Conservation (phyloP, 2,113 vertebrate genomes). For the Strigops habroptila region DNA sequence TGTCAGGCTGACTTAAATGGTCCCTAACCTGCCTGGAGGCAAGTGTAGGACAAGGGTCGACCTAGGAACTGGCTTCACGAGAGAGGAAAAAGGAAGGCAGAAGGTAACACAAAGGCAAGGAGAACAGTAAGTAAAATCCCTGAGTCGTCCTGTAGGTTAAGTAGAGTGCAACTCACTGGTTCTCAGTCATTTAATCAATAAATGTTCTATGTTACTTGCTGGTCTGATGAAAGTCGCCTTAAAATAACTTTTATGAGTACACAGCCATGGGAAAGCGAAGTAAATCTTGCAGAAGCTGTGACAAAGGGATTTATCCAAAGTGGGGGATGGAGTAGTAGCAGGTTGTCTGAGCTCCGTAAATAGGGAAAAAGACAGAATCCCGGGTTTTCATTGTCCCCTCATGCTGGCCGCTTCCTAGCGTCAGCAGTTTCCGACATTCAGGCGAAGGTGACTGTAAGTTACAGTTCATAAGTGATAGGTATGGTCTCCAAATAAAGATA, state of each 20-base stretch:
- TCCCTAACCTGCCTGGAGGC: background rate
- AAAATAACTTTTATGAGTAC: conserved; percentile 31
- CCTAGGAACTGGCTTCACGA: background rate
- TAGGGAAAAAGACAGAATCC: background rate
- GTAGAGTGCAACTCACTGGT: background rate
- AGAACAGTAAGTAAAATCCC: background rate
- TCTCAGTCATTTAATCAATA: conserved; percentile 33
- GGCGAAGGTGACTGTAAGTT: conserved; percentile 16
- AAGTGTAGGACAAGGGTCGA: background rate
- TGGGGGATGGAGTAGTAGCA: background rate
- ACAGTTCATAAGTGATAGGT: background rate
- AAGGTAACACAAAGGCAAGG: background rate
- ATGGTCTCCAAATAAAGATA: conserved; percentile 37
- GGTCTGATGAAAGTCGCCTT: background rate
- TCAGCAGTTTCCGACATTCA: background rate
- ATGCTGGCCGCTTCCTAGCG: background rate
- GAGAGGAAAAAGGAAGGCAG: background rate
- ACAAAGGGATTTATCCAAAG: background rate
- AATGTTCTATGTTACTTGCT: background rate
- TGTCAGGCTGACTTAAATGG: background rate
- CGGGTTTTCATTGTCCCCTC: background rate
- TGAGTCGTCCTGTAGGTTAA: background rate
- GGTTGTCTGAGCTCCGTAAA: background rate
- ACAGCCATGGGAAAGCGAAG: background rate
- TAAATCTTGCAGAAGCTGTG: background rate